Conservation (phyloP, 1,140 invertebrate species). For the Chrysoperla carnea region DNA sequence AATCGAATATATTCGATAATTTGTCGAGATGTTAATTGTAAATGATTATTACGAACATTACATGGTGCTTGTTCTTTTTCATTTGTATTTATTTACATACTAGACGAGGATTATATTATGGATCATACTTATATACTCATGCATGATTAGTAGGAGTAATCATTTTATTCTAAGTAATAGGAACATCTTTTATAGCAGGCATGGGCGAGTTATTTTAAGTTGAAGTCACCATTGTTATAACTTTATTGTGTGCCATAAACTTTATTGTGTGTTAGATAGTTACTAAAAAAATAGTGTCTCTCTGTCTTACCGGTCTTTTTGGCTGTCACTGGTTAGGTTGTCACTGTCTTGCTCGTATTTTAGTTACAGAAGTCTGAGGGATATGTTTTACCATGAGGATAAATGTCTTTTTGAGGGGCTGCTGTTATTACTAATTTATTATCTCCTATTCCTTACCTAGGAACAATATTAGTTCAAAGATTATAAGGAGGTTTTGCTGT, state of each 20-base stretch:
- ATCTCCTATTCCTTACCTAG: conserved; percentile 44
- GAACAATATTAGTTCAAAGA: conserved; percentile 36
- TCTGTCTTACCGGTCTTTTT: too few relatives aligned
- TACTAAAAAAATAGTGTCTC: too few relatives aligned
- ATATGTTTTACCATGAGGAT: conserved; percentile 48
- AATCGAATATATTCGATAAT: too few relatives aligned
- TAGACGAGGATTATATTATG: conserved; percentile 34
- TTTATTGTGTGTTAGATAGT: too few relatives aligned
- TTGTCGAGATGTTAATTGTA: conserved; percentile 31
- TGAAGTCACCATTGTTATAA: too few relatives aligned
- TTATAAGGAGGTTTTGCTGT: conserved; percentile 51
- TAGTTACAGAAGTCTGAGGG: too few relatives aligned
- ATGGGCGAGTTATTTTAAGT: too few relatives aligned
- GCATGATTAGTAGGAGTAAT: conserved; percentile 34
- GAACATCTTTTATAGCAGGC: conserved; percentile 41
- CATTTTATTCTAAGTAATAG: conserved; percentile 40
- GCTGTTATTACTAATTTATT: conserved; percentile 54
- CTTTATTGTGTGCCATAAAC: too few relatives aligned
- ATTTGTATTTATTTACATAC: conserved; percentile 30
- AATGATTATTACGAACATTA: conserved; percentile 32
- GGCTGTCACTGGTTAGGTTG: too few relatives aligned
- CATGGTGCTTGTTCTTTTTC: conserved; percentile 37
- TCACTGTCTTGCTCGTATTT: too few relatives aligned
- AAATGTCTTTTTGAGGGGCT: conserved; percentile 55
- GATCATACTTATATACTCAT: conserved; percentile 28